A percentile compares a stretch with the other conserved stretches of the same genome.
Evolutionary conservation across 2,888 invertebrate species (phyloP).

Genomic region (Netelia virgata): DNA sequence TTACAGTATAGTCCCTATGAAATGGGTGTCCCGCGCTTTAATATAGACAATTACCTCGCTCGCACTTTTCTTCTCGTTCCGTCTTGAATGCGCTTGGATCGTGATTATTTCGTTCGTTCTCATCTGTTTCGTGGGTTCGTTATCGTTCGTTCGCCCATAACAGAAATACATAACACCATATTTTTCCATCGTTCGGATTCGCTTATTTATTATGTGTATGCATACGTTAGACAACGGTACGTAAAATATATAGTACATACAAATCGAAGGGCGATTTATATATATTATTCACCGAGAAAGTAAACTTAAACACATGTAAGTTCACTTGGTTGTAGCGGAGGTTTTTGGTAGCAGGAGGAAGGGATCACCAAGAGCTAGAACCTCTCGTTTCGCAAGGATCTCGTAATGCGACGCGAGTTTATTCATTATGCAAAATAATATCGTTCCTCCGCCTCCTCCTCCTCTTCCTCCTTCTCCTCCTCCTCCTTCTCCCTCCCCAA

Average conservation of each 20-base stretch:
- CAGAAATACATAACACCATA: constrained; percentile 30
- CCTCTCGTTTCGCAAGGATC: background rate
- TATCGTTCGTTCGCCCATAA: constrained; percentile 12
- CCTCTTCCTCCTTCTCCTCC: too few relatives aligned
- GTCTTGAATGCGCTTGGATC: background rate
- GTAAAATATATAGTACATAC: constrained; percentile 74
- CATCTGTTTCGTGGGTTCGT: constrained; percentile 4
- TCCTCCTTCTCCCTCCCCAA: too few relatives aligned
- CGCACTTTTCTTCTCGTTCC: constrained; percentile 4
- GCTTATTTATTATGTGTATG: constrained; percentile 68
- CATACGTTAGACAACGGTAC: constrained; percentile 74
- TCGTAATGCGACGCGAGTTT: background rate
- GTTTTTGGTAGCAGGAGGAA: background rate
- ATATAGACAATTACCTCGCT: constrained; percentile 40
- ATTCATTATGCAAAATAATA: constrained; percentile 1
- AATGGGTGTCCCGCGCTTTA: constrained; percentile 42
- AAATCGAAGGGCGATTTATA: constrained; percentile 69
- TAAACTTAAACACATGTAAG: constrained; percentile 26
- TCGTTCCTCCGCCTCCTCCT: too few relatives aligned
- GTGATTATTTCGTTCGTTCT: constrained; percentile 9
- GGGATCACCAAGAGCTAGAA: constrained; percentile 5
- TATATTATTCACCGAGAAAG: constrained; percentile 38
- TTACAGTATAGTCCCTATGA: constrained; percentile 48
- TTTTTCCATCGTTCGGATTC: constrained; percentile 45
- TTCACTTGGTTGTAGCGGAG: constrained; percentile 12